Evolutionary conservation across 2,797 vertebrate genomes (phyloP), one percentile per base, ranked within the genome.

Genomic region (Dermochelys coriacea): DNA sequence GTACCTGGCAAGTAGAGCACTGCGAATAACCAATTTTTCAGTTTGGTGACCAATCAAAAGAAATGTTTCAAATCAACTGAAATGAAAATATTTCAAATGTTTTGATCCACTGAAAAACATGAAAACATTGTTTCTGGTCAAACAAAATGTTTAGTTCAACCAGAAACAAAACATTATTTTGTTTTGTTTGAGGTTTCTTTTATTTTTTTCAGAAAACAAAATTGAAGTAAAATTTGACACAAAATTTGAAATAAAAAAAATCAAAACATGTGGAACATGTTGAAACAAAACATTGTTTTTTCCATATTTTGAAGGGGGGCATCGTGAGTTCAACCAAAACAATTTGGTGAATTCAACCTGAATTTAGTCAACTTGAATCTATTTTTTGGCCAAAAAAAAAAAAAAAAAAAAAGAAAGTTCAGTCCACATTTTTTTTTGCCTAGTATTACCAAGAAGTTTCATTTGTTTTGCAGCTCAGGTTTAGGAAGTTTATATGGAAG

Each of bases 1-100:
- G 8, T 91, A 79, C 94, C 88, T 96, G 88, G 94, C 88, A 96
- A 94, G 95, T 93, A 68, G 57, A 92, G 87, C 87, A 82, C 82
- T 91, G 21, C 87, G 57, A 37, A 68, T 68, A n/a, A 68, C 4
- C 61, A 37, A n/a, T 18, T n/a, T 68, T 68, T n/a, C 61, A 37
- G 61, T 68, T 21, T n/a, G 61, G 16, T 68, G 18, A 68, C 34
- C 18, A 19, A 21, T 61, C 16, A 19, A 9, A n/a, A 64, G 29
- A n/a, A 64, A 64, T 18, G 61, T 68, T 68, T 68, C 61, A 68
- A 16, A 34, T 68, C 16, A 68, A 34, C 61, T 1, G 5, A 68
- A 68, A 68, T n/a, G 34, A 37, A 68, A n/a, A n/a, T n/a, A 21
- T 41, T 71, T 71, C n/a, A 71, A 71, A 4, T 21, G 11, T 71